Base-by-base conservation (phyloP, 2,888 invertebrate genomes). In the Aporophyla nigra region DNA sequence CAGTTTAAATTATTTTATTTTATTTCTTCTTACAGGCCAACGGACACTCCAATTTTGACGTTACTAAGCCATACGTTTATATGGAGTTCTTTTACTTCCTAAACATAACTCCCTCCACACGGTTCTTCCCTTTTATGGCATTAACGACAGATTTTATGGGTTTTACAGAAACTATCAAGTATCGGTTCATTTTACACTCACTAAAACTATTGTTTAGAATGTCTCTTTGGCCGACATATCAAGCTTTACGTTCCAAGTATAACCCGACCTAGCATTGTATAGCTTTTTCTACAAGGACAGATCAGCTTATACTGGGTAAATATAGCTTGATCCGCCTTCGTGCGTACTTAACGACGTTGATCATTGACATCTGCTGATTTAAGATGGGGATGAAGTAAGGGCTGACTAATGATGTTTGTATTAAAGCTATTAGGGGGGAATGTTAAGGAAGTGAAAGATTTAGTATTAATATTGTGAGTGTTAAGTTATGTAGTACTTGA, bases 191-290 rank as follows among this genome's bases (percentile, higher is more conserved):
- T 92, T 91, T 89, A 92, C 90, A 90, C 86, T 85, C 90, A 86
- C 86, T 93, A 83, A 89, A 90, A 87, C 87, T 87, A 93, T 93
- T 92, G 92, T 93, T 86, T 83, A 78, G 76, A 75, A 86, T 86
- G 76, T 86, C 84, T 86, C 80, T 83, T 86, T 71, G 76, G 75
- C 59, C 72, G 46, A 49, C 19, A 61, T 66, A 40, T 66, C 49
- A 33, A 62, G 16, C 2, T 53, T 16, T 16, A 51, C 4, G 6
- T 14, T 24, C 40, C 69, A 43, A n/a, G 19, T 24, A n/a, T 12
- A 58, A 43, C 10, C 6, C 53, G 46, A 27, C 10, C 33, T 53
- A 14, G 16, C 21, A 19, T n/a, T 53, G 6, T 7, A 3, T 2
- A 77, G 2, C 16, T 14, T 53, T 24, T 21, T 6, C 0, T 24